phyloP scores from a whole-genome alignment of 2,888 invertebrate species.

The Lycophotia porphyrea region DNA sequence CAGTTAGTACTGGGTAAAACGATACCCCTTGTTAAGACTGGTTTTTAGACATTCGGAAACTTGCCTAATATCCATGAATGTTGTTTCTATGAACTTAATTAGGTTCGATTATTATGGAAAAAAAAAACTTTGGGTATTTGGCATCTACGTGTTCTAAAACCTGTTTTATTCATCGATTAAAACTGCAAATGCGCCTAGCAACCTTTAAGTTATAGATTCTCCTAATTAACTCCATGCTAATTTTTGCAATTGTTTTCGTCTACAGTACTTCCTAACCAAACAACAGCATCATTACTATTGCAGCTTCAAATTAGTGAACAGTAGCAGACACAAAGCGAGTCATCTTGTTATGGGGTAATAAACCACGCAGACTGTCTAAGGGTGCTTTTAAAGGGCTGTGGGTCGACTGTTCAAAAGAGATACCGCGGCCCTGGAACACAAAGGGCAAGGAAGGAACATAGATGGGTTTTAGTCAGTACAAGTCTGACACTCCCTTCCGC shows the following conservation, averaged over 20 bases:
- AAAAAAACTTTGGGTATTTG: not conserved
- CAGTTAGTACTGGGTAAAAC: too few species aligned
- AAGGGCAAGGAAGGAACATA: too few species aligned
- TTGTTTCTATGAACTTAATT: not conserved
- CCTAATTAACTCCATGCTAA: not conserved
- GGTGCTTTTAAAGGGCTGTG: too few species aligned
- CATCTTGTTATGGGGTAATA: conserved; percentile 44
- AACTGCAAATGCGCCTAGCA: not conserved
- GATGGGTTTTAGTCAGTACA: too few species aligned
- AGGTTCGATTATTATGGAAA: not conserved
- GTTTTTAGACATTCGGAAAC: too few species aligned
- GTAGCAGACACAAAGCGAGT: conserved; percentile 40
- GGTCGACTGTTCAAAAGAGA: too few species aligned
- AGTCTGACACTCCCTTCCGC: too few species aligned
- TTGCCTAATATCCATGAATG: not conserved
- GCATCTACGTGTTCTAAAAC: not conserved
- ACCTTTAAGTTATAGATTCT: not conserved
- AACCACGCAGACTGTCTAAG: conserved; percentile 27
- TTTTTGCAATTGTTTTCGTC: not conserved
- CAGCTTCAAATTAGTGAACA: conserved; percentile 51
- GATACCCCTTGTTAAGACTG: too few species aligned
- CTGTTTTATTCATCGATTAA: not conserved
- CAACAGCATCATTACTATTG: conserved; percentile 34
- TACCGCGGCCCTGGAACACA: too few species aligned
- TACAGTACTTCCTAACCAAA: not conserved